These are phyloP conservation scores for Leptodactylus fuscus DNA, from an alignment of 2,113 vertebrate species.

Conservation along the genomic window DNA sequence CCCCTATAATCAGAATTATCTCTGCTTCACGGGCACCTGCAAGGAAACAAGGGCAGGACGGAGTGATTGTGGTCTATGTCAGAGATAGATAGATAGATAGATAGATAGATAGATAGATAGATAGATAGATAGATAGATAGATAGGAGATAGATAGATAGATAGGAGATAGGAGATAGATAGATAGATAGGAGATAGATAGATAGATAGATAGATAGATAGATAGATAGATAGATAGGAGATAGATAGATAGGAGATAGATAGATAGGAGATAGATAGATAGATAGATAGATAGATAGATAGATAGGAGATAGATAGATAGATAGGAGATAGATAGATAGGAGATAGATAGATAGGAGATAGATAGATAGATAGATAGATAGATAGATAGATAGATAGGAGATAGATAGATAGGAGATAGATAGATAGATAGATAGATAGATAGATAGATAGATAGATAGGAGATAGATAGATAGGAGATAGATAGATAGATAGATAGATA, in stretches of 20 bases:
- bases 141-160: too few species aligned
- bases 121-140: conserved; percentile 20
- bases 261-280: not conserved
- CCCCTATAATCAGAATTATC: conserved; percentile 23
- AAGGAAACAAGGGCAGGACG: not conserved
- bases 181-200: too few species aligned
- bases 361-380: too few species aligned
- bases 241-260: too few species aligned
- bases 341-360: not conserved
- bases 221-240: too few species aligned
- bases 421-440: not conserved
- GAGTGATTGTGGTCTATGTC: not conserved
- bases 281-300: not conserved
- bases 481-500: too few species aligned
- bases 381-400: not conserved
- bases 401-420: not conserved
- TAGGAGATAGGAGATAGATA: too few species aligned
- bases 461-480: conserved; percentile 4
- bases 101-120: conserved; percentile 36
- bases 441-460: not conserved
- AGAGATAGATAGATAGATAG: conserved; percentile 26
- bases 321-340: not conserved
- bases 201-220: too few species aligned
- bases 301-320: not conserved
- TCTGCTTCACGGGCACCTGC: not conserved